Conservation (phyloP, 2,888 invertebrate species). For the Baccha elongata region DNA sequence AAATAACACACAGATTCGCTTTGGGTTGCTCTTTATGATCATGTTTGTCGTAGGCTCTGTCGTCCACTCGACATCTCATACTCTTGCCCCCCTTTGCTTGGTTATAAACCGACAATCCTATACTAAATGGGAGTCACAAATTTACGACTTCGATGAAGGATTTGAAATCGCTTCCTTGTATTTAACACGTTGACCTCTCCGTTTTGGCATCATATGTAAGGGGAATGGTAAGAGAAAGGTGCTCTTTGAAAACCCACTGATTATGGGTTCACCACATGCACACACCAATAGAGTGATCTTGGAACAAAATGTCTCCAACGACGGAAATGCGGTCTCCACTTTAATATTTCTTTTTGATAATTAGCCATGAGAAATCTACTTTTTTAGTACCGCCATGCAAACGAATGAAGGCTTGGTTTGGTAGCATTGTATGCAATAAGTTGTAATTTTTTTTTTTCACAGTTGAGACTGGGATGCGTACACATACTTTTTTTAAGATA, state of each 20-base stretch:
- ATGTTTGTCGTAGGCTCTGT: slow-evolving; percentile 51
- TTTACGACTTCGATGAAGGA: slow-evolving; percentile 75
- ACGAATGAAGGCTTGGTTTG: slow-evolving; percentile 3
- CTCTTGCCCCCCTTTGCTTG: background rate
- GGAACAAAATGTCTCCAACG: slow-evolving; percentile 32
- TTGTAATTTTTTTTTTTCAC: slow-evolving; percentile 8
- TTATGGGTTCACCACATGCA: slow-evolving; percentile 60
- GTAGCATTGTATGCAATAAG: slow-evolving; percentile 57
- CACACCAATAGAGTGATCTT: slow-evolving; percentile 23
- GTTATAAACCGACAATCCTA: slow-evolving; percentile 35
- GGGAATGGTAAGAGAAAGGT: slow-evolving; percentile 29
- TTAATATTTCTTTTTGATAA: slow-evolving; percentile 58
- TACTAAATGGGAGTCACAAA: slow-evolving; percentile 74
- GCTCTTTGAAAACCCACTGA: slow-evolving; percentile 47
- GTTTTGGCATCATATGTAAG: background rate
- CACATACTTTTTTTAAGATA: background rate
- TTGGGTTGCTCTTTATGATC: slow-evolving; percentile 57
- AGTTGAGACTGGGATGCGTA: background rate
- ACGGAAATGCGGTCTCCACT: slow-evolving; percentile 30
- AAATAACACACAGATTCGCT: slow-evolving; percentile 63
- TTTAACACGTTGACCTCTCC: slow-evolving; percentile 73
- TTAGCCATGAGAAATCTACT: slow-evolving; percentile 63
- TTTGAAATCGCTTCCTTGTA: slow-evolving; percentile 75
- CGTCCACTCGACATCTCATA: slow-evolving; percentile 14
- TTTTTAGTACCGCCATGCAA: slow-evolving; percentile 9